phyloP scores from a whole-genome alignment of 2,797 vertebrate species.

The Podarcis siculus region DNA sequence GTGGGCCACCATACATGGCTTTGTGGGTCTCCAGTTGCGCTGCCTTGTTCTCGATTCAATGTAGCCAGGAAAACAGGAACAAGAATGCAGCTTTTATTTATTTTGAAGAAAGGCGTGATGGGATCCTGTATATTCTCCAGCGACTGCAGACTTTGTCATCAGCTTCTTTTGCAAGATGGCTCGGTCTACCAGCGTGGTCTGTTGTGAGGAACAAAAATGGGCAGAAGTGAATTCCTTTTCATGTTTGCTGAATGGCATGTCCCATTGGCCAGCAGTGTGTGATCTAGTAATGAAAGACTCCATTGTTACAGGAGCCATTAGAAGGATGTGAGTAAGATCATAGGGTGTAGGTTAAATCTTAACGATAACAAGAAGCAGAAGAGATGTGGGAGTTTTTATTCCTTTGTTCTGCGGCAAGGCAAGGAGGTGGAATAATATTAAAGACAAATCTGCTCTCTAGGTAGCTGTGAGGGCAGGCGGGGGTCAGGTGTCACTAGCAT shows the following conservation, averaged over 20 bases:
- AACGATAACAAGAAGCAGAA: background rate
- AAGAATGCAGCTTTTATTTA: background rate
- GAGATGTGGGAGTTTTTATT: constrained; percentile 5
- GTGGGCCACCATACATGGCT: background rate
- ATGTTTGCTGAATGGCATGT: constrained; percentile 54
- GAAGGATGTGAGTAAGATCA: constrained; percentile 34
- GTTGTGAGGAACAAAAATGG: constrained; percentile 15
- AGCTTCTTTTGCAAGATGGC: constrained; percentile 34
- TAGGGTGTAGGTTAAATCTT: background rate
- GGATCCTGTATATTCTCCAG: background rate
- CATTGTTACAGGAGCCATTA: constrained; percentile 30
- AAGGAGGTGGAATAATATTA: constrained; percentile 24
- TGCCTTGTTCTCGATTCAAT: constrained; percentile 9
- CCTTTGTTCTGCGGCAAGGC: background rate
- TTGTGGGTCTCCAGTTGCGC: background rate
- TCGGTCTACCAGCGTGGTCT: constrained; percentile 26
- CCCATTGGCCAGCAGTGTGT: constrained; percentile 10
- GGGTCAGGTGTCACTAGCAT: constrained; percentile 7
- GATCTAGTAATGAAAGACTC: constrained; percentile 49
- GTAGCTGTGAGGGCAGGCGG: background rate
- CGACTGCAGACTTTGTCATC: constrained; percentile 24
- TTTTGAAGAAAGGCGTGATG: accelerated
- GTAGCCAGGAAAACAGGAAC: background rate
- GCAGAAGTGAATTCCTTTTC: constrained; percentile 40
- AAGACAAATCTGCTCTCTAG: constrained; percentile 9